Evolutionary conservation across 2,888 invertebrate species (phyloP).

Genomic region (Drosophila mercatorum): DNA sequence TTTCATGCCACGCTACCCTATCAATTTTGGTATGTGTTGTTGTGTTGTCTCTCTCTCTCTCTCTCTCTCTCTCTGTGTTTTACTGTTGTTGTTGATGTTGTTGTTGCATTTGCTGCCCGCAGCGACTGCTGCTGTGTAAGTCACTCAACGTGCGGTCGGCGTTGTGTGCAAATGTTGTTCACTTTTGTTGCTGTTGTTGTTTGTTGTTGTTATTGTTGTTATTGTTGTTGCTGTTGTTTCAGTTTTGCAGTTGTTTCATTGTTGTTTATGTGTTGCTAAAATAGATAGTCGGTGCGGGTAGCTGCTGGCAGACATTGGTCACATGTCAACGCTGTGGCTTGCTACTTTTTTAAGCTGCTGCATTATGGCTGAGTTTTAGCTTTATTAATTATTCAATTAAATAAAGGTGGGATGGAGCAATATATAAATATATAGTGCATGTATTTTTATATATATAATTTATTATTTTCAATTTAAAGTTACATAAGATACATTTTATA

Average conservation of each 20-base stretch:
- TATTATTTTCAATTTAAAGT: too few relatives aligned
- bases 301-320: constrained; percentile 3
- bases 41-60: background rate
- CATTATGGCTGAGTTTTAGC: background rate
- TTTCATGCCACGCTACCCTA: constrained; percentile 36
- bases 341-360: constrained; percentile 9
- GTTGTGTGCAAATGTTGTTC: constrained; percentile 52
- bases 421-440: too few relatives aligned
- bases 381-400: background rate
- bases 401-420: background rate
- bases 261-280: constrained; percentile 4
- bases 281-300: background rate
- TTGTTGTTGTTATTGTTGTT: constrained; percentile 11
- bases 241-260: constrained; percentile 24
- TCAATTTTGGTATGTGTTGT: constrained; percentile 36
- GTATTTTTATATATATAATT: too few relatives aligned
- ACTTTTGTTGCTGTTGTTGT: constrained; percentile 40
- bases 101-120: constrained; percentile 18
- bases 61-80: background rate
- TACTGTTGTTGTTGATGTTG: constrained; percentile 11
- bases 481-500: too few relatives aligned
- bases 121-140: constrained; percentile 35
- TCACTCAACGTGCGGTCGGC: constrained; percentile 52
- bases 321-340: constrained; percentile 32
- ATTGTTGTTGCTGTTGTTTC: constrained; percentile 11